A percentile compares a stretch with the other conserved stretches of the same genome.
Evolutionary conservation across 2,113 vertebrate genomes (phyloP).

Genomic region (Dolichallabes microphthalmus): DNA sequence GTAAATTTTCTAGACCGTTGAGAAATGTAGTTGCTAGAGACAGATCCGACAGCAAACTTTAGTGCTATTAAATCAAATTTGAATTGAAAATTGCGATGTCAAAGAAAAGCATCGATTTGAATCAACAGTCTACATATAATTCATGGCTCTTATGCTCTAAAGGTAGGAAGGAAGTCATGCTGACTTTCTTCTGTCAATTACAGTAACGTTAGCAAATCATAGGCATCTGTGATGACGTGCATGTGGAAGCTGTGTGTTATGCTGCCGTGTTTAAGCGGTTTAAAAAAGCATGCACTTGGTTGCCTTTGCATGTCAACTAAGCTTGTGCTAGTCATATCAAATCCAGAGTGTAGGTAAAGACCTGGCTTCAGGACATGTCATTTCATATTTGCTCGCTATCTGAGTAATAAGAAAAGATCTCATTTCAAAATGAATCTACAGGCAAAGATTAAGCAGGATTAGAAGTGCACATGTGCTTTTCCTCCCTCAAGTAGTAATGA

Average conservation of each 20-base stretch:
- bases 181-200: background rate
- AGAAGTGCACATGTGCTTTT: background rate
- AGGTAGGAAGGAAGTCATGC: background rate
- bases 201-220: background rate
- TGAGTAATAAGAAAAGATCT: background rate
- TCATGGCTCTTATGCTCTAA: background rate
- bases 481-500: conserved; percentile 20
- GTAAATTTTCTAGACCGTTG: no score
- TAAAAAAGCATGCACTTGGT: background rate
- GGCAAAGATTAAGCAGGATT: background rate
- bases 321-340: background rate
- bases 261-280: background rate
- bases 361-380: background rate
- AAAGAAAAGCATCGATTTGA: no score
- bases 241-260: background rate
- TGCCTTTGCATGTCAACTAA: background rate
- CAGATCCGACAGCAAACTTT: no score
- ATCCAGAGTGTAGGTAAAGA: background rate
- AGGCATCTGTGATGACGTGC: background rate
- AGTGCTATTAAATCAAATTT: no score
- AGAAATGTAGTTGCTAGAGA: no score
- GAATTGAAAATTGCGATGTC: no score
- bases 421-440: background rate
- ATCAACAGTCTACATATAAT: no score
- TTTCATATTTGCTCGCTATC: background rate